Conservation (phyloP, 2,113 vertebrate species). For the Colistium nudipinnis region DNA sequence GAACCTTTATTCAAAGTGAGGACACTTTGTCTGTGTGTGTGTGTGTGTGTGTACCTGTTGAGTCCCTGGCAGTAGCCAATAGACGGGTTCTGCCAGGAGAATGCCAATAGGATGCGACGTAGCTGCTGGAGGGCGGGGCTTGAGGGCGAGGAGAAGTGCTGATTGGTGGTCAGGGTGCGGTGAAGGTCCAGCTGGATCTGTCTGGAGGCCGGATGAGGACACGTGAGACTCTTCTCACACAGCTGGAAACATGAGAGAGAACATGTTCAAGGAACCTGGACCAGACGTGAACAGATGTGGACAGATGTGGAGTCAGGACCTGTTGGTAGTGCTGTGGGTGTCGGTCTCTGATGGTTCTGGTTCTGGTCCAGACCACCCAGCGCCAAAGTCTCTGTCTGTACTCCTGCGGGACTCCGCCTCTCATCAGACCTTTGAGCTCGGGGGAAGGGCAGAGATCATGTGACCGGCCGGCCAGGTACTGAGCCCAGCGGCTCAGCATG, state of each 20-base stretch:
- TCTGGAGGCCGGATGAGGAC: slow-evolving; percentile 84
- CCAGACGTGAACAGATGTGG: not conserved
- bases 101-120: slow-evolving; percentile 88
- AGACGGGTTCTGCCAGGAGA: slow-evolving; percentile 92
- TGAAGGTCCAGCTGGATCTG: slow-evolving; percentile 96
- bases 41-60: slow-evolving; percentile 85
- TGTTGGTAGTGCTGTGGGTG: slow-evolving; percentile 81
- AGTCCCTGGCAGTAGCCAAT: slow-evolving; percentile 97
- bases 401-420: slow-evolving; percentile 86
- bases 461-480: slow-evolving; percentile 79
- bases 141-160: slow-evolving; percentile 87
- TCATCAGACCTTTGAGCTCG: slow-evolving; percentile 88
- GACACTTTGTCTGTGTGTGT: not conserved
- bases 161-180: slow-evolving; percentile 92
- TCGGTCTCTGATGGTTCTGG: slow-evolving; percentile 68
- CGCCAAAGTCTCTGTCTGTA: slow-evolving; percentile 88
- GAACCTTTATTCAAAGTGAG: too few relatives aligned
- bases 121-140: slow-evolving; percentile 88
- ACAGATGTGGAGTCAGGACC: slow-evolving; percentile 49
- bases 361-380: slow-evolving; percentile 83
- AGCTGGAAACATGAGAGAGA: slow-evolving; percentile 60
- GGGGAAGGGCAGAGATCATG: slow-evolving; percentile 73
- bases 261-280: not conserved
- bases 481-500: slow-evolving; percentile 86
- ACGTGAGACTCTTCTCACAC: slow-evolving; percentile 79